These are phyloP conservation scores for Grapholita molesta DNA, from an alignment of 1,140 invertebrate species.

Conservation along the genomic window DNA sequence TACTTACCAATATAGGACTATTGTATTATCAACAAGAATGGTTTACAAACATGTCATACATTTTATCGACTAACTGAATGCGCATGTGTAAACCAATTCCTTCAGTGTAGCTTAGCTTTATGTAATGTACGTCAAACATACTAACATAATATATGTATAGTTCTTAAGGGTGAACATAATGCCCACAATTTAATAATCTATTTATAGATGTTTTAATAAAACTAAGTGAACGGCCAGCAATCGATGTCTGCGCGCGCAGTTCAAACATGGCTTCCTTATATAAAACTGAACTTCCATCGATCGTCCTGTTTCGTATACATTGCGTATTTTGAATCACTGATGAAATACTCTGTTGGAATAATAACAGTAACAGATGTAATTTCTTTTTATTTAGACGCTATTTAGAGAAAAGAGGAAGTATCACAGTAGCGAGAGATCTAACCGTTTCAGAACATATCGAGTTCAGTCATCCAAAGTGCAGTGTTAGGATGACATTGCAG, in stretches of 20 bases:
- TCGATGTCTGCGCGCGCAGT: constrained; percentile 67
- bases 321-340: background rate
- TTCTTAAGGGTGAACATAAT: constrained; percentile 39
- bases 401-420: background rate
- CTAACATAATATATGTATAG: constrained; percentile 22
- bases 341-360: background rate
- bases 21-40: background rate
- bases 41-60: constrained; percentile 2
- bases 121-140: background rate
- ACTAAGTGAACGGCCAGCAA: constrained; percentile 42
- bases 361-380: background rate
- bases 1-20: background rate
- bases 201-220: constrained; percentile 50
- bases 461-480: constrained; percentile 6
- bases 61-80: constrained; percentile 6
- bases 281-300: background rate
- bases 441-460: constrained; percentile 6
- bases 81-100: constrained; percentile 6
- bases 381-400: background rate
- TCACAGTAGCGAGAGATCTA: background rate
- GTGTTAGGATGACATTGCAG: constrained; percentile 3
- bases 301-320: constrained; percentile 17
- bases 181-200: constrained; percentile 51
- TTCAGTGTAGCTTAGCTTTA: background rate
- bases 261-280: constrained; percentile 44